A percentile compares a stretch with the other conserved stretches of the same genome.
Evolutionary conservation across 1,140 invertebrate genomes (phyloP).

Genomic region (Apis florea): DNA sequence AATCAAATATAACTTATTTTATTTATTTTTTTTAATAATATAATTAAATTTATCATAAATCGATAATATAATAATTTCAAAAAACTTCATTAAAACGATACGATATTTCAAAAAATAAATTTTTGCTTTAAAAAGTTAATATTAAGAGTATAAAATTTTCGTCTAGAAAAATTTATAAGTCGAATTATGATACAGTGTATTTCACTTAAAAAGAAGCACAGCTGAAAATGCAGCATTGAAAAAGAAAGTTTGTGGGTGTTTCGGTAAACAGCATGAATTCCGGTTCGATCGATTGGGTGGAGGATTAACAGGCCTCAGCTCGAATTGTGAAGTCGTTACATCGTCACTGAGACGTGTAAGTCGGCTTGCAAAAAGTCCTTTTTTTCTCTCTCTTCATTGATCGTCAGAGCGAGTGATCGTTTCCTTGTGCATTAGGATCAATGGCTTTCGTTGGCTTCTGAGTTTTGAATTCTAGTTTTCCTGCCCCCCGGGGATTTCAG

Average conservation of each 20-base stretch:
- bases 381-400: constrained; percentile 61
- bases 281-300: constrained; percentile 66
- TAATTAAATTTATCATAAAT: not conserved
- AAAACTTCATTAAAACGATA: not conserved
- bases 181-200: constrained; percentile 3
- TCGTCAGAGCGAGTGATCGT: constrained; percentile 62
- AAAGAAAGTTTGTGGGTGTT: constrained; percentile 49
- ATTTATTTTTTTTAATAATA: not conserved
- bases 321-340: constrained; percentile 60
- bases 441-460: constrained; percentile 64
- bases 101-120: not conserved
- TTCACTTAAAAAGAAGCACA: constrained; percentile 46
- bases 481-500: constrained; percentile 27
- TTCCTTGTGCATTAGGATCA: constrained; percentile 62
- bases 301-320: constrained; percentile 60
- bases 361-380: constrained; percentile 62
- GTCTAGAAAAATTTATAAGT: not conserved
- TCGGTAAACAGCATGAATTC: constrained; percentile 49
- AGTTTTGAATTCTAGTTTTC: constrained; percentile 56
- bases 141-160: not conserved
- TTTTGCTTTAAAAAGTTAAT: not conserved
- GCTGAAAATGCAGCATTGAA: constrained; percentile 41
- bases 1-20: not conserved
- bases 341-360: constrained; percentile 65
- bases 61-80: not conserved